Conservation (phyloP, 2,888 invertebrate species). For the Bimastos eiseni region DNA sequence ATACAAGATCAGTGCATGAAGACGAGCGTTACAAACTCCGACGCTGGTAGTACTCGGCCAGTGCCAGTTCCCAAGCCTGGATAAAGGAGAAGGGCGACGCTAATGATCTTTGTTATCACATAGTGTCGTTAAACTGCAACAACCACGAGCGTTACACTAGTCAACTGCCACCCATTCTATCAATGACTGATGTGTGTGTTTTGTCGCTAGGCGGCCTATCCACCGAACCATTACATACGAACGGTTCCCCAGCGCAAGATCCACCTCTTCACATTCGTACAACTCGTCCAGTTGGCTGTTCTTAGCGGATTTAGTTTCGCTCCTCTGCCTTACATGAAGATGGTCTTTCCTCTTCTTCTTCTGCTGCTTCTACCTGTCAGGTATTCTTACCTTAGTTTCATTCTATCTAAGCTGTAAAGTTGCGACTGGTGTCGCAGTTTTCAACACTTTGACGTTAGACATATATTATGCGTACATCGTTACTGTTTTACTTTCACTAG, state of each 20-base stretch:
- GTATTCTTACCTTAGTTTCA: conserved; percentile 47
- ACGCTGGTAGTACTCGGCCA: no score
- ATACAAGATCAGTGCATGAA: no score
- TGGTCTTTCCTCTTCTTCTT: conserved; percentile 68
- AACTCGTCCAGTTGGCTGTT: conserved; percentile 63
- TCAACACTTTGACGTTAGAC: neutral
- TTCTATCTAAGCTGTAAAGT: neutral
- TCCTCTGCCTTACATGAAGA: conserved; percentile 66
- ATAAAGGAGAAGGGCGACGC: no score
- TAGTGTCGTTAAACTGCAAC: no score
- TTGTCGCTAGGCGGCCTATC: conserved; percentile 63
- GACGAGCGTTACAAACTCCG: no score
- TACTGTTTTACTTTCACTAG: neutral
- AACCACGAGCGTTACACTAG: no score
- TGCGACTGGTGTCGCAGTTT: neutral
- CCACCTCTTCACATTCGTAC: conserved; percentile 63
- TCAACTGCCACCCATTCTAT: conserved; percentile 9
- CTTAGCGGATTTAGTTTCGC: conserved; percentile 64
- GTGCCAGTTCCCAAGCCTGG: no score
- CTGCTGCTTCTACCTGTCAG: conserved; percentile 65
- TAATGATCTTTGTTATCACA: no score
- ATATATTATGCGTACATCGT: neutral
- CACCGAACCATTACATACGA: conserved; percentile 66
- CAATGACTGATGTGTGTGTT: neutral
- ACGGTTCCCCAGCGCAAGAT: conserved; percentile 65